Evolutionary conservation across 1,140 invertebrate genomes (phyloP).

Genomic region (Phymorhynchus buccinoides): DNA sequence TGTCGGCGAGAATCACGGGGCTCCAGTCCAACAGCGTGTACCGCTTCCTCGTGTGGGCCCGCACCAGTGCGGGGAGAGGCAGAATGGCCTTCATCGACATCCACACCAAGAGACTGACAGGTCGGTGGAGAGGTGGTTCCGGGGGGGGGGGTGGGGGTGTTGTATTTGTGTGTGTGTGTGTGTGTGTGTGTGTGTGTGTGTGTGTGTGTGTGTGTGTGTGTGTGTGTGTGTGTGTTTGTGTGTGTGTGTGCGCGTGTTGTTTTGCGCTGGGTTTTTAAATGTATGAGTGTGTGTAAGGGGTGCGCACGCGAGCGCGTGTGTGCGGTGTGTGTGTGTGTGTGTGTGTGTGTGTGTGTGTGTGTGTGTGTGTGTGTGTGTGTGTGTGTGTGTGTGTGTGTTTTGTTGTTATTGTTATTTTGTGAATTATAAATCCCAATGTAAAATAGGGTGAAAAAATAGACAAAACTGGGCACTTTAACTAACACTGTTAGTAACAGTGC

Average conservation of each 20-base stretch:
- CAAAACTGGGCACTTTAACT: too few relatives aligned
- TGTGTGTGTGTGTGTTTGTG: too few relatives aligned
- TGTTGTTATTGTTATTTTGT: background rate
- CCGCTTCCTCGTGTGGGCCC: conserved; percentile 66
- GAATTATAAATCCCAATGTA: background rate
- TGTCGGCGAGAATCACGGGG: conserved; percentile 61
- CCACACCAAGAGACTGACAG: conserved; percentile 33
- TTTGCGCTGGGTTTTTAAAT: too few relatives aligned
- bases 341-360: too few relatives aligned
- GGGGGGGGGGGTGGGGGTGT: too few relatives aligned
- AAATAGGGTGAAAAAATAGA: too few relatives aligned
- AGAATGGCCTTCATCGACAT: conserved; percentile 56
- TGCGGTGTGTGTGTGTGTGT: too few relatives aligned
- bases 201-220: background rate
- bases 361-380: conserved; percentile 12
- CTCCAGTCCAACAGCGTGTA: conserved; percentile 60
- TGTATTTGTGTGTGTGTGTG: too few relatives aligned
- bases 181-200: background rate
- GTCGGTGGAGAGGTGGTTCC: background rate
- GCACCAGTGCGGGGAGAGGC: conserved; percentile 59
- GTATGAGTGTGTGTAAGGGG: too few relatives aligned
- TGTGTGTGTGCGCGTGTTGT: too few relatives aligned
- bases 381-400: conserved; percentile 7
- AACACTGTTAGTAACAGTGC: too few relatives aligned
- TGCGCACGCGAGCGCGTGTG: too few relatives aligned